Evolutionary conservation across 2,888 invertebrate species (phyloP).

Genomic region (Sylvicola cinctus): DNA sequence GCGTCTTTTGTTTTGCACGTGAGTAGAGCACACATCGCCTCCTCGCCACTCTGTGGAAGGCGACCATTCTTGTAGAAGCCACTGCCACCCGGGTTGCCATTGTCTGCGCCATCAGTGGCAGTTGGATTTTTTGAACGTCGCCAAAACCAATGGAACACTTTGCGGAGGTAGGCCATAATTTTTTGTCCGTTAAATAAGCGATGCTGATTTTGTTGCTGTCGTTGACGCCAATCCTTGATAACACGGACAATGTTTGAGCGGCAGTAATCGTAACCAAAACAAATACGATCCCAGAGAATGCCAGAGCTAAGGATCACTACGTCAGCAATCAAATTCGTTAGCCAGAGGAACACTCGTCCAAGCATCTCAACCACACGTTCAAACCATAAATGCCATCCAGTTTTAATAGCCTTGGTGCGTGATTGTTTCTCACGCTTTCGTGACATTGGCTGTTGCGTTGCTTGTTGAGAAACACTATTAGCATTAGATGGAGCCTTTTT

Average conservation of each 20-base stretch:
- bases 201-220: too few species aligned
- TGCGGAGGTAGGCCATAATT: too few species aligned
- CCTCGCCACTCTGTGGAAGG: conserved; percentile 77
- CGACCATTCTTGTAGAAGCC: conserved; percentile 19
- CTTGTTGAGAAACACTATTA: too few species aligned
- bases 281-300: conserved; percentile 20
- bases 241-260: too few species aligned
- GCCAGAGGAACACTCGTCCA: conserved; percentile 46
- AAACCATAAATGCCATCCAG: conserved; percentile 35
- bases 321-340: conserved; percentile 57
- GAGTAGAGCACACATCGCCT: conserved; percentile 81
- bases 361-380: conserved; percentile 32
- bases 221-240: too few species aligned
- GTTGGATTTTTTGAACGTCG: too few species aligned
- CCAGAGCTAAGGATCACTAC: conserved; percentile 51
- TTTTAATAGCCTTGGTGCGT: conserved; percentile 24
- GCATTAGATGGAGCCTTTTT: background rate
- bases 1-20: conserved; percentile 93
- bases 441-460: too few species aligned
- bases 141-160: too few species aligned
- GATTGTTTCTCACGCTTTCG: conserved; percentile 6
- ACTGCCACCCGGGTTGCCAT: conserved; percentile 19
- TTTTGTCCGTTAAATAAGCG: too few species aligned
- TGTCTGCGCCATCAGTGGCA: too few species aligned
- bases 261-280: conserved; percentile 11